Evolutionary conservation across 2,113 vertebrate species (phyloP).

Genomic region (Poicephalus meyeri): DNA sequence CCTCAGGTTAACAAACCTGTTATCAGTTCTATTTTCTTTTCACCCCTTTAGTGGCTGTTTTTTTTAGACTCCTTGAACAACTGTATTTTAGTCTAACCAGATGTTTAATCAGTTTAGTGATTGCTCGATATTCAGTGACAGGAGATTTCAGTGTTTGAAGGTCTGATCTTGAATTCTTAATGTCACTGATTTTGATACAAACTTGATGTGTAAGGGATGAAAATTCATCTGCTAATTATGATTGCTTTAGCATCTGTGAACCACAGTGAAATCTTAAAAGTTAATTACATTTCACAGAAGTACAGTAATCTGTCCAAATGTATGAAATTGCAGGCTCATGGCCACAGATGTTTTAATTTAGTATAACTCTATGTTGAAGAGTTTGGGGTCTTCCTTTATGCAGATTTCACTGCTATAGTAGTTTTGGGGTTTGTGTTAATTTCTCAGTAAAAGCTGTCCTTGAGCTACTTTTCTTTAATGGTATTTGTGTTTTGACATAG

Average conservation of each 20-base stretch:
- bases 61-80: not conserved
- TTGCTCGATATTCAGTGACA: not conserved
- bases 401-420: not conserved
- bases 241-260: slow-evolving; percentile 15
- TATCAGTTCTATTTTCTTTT: slow-evolving; percentile 4
- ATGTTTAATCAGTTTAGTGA: not conserved
- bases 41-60: not conserved
- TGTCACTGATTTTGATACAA: not conserved
- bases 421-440: not conserved
- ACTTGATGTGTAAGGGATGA: not conserved
- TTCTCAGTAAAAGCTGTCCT: not conserved
- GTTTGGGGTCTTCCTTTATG: not conserved
- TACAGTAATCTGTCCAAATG: not conserved
- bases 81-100: slow-evolving; percentile 14
- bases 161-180: slow-evolving; percentile 3
- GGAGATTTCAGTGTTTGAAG: not conserved
- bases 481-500: not conserved
- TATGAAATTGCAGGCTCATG: not conserved
- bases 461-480: not conserved
- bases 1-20: slow-evolving; percentile 55
- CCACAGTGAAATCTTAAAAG: not conserved
- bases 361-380: not conserved
- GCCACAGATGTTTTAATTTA: slow-evolving; percentile 17
- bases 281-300: slow-evolving; percentile 19
- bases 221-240: not conserved